Conservation (phyloP, 2,797 vertebrate species). For the Streptopelia turtur region DNA sequence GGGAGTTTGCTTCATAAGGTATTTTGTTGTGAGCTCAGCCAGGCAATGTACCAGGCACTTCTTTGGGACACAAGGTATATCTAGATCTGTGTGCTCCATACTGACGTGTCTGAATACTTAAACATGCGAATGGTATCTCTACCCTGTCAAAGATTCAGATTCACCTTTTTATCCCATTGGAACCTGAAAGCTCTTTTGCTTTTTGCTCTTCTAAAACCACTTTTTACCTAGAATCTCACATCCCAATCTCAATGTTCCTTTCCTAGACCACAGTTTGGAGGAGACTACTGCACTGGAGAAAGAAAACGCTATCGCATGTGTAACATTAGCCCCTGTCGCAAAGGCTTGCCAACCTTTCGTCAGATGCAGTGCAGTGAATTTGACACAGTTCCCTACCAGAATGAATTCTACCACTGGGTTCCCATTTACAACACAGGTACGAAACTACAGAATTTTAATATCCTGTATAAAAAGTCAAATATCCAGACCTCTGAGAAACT, state of each 20-base stretch:
- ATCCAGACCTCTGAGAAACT: background rate
- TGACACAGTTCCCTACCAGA: constrained; percentile 93
- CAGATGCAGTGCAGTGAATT: constrained; percentile 99
- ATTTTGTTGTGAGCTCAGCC: background rate
- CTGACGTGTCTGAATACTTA: background rate
- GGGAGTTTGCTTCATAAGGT: background rate
- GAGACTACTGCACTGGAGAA: constrained; percentile 95
- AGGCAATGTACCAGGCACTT: background rate
- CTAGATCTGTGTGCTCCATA: background rate
- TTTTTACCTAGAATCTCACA: background rate
- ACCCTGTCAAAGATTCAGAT: background rate
- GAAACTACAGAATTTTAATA: background rate
- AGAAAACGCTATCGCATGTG: constrained; percentile 93
- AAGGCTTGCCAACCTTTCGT: constrained; percentile 84
- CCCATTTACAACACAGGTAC: constrained; percentile 87
- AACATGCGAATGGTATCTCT: background rate
- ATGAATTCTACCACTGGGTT: constrained; percentile 92
- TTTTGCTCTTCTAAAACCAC: background rate
- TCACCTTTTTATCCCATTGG: background rate
- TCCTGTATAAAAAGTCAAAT: background rate
- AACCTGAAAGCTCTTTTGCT: background rate
- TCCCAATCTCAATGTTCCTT: background rate
- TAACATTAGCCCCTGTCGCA: constrained; percentile 85
- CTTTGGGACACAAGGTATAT: background rate
- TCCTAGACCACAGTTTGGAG: constrained; percentile 92